phyloP scores from a whole-genome alignment of 2,113 vertebrate genomes.

The Charadrius vociferus region DNA sequence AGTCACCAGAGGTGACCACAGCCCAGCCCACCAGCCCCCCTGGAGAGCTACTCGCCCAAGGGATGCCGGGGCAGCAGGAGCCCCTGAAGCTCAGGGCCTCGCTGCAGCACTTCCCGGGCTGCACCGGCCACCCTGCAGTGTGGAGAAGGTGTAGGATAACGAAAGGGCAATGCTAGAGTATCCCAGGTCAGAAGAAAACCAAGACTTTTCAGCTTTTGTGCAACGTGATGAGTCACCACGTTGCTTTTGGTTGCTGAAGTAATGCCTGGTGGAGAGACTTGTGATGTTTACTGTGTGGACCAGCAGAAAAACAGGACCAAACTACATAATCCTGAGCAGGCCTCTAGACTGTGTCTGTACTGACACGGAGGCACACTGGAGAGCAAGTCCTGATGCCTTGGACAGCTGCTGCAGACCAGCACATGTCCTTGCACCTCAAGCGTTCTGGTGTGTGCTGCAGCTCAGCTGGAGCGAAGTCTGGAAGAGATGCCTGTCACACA shows the following conservation, averaged over 20 bases:
- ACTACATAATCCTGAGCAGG: background rate
- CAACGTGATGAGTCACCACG: accelerated
- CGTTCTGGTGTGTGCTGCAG: background rate
- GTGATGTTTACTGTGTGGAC: background rate
- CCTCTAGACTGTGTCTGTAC: background rate
- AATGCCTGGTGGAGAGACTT: background rate
- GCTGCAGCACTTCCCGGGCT: background rate
- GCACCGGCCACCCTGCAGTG: background rate
- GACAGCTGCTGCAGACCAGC: background rate
- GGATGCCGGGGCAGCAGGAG: accelerated
- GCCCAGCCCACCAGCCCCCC: accelerated
- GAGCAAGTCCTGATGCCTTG: background rate
- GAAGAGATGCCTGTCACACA: background rate
- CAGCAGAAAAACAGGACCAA: background rate
- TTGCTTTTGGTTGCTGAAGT: background rate
- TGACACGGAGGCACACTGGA: background rate
- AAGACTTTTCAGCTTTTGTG: background rate
- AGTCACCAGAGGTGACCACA: no score
- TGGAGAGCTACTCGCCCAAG: no score
- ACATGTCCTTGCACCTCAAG: background rate
- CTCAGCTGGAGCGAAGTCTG: background rate
- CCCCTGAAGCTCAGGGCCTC: background rate
- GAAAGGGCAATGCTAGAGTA: background rate
- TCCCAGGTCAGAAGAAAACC: background rate
- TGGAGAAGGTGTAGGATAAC: background rate